A percentile compares a stretch with the other conserved stretches of the same genome.
Evolutionary conservation across 2,797 vertebrate genomes (phyloP).

Genomic region (Macropus fuliginosus): DNA sequence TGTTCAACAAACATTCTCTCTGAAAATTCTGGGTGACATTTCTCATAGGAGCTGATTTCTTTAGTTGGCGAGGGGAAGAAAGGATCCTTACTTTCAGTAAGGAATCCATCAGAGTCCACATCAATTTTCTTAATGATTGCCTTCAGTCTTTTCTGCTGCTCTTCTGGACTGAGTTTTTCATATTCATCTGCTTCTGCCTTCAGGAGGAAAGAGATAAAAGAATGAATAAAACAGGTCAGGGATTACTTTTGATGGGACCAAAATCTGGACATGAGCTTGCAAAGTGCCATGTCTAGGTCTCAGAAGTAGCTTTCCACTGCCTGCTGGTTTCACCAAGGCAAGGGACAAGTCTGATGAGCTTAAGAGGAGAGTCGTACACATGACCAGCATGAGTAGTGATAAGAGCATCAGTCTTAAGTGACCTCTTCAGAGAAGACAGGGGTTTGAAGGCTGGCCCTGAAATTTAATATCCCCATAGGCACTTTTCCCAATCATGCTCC

Average conservation of each 20-base stretch:
- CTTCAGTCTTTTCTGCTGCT: conserved; percentile 89
- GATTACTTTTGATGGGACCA: conserved; percentile 23
- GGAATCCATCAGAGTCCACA: conserved; percentile 87
- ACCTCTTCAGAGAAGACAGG: neutral
- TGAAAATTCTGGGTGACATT: neutral
- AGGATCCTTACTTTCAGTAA: conserved; percentile 89
- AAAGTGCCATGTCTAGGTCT: neutral
- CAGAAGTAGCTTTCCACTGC: neutral
- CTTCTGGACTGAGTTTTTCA: conserved; percentile 89
- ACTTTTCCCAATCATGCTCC: neutral
- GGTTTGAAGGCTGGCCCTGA: neutral
- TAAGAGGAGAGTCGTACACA: neutral
- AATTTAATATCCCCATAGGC: neutral
- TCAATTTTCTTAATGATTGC: conserved; percentile 93
- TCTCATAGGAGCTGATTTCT: conserved; percentile 44
- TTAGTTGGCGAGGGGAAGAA: conserved; percentile 7
- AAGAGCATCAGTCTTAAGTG: neutral
- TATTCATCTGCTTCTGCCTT: conserved; percentile 92
- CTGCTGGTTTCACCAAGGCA: neutral
- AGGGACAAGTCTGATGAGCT: too few relatives aligned
- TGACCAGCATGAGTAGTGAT: neutral
- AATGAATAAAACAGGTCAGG: neutral
- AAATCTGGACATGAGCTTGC: neutral
- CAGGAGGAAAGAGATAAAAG: conserved; percentile 45
- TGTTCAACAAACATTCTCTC: neutral